A percentile compares a stretch with the other conserved stretches of the same genome.
Evolutionary conservation across 2,113 vertebrate species (phyloP).

Genomic region (Cyanistes caeruleus): DNA sequence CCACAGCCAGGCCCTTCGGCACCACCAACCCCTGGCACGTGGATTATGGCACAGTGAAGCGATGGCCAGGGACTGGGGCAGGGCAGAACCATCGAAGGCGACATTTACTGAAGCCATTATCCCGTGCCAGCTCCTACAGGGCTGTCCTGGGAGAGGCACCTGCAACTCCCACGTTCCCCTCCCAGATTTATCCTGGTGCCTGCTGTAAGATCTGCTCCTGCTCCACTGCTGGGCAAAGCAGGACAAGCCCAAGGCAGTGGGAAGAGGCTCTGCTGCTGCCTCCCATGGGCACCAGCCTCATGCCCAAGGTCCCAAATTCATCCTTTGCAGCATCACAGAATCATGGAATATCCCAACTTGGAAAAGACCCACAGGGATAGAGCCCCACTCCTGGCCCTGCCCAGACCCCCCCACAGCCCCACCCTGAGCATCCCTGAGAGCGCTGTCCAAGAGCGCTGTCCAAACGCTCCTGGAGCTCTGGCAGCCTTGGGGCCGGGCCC

Average conservation of each 20-base stretch:
- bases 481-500: not conserved
- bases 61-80: not conserved
- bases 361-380: fast-evolving
- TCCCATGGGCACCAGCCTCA: not conserved
- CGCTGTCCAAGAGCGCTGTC: no score
- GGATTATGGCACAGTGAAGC: not conserved
- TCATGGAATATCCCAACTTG: fast-evolving
- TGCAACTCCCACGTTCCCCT: not conserved
- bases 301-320: not conserved
- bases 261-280: not conserved
- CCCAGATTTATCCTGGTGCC: not conserved
- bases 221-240: not conserved
- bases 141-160: not conserved
- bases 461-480: not conserved
- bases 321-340: not conserved
- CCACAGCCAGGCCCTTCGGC: not conserved
- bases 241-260: not conserved
- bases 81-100: not conserved
- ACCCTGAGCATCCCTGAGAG: not conserved
- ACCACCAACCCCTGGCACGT: not conserved
- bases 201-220: not conserved
- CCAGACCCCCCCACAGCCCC: not conserved
- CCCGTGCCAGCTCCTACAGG: not conserved
- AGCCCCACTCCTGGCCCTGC: not conserved
- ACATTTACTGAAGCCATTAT: not conserved